Base-by-base conservation (phyloP, 2,113 vertebrate species). In the Australoheros scitulus region DNA sequence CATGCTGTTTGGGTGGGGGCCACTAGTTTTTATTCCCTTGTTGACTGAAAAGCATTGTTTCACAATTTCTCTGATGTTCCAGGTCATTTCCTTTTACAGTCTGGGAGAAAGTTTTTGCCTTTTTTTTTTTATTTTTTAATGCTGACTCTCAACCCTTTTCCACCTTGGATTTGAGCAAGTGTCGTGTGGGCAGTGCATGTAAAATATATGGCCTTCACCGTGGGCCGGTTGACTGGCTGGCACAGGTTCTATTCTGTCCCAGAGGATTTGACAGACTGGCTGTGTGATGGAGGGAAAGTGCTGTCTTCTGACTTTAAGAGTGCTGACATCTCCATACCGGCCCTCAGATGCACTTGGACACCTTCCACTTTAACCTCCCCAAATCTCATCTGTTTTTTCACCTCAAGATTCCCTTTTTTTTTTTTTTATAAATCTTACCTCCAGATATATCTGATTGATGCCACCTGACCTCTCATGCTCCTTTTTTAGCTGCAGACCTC, bases 291-390 rank as follows among this genome's bases (percentile, higher is more conserved):
- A 83, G 60, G 63, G 57, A 87, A 93, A 93, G 79, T 91, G 91
- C 93, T 94, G 91, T 89, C 85, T 77, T 89, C 88, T 89, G 91
- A 93, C 88, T 94, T 93, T 80, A 65, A 65, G 90, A 95, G 74
- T 93, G 93, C 95, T 94, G 94, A 95, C 91, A 91, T 93, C 83
- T 92, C 87, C 82, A 82, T 80, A 89, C 79, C 81, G 61, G 57
- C 41, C 29, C 24, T 75, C 65, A 60, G 47, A 22, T 26, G 20
- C 65, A 18, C 61, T 7, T 56, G 8, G 47, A 63, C 59, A 52
- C 58, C 43, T 18, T 17, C 14, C 14, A 43, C 61, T 61, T 70
- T 43, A 60, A 60, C 41, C 61, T 82, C 50, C n/a, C 59, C 13
- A 4, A 82, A 64, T 83, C 63, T 72, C 79, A 36, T 80, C 47